Evolutionary conservation across 2,113 vertebrate species (phyloP).

Genomic region (Mixornis gularis): DNA sequence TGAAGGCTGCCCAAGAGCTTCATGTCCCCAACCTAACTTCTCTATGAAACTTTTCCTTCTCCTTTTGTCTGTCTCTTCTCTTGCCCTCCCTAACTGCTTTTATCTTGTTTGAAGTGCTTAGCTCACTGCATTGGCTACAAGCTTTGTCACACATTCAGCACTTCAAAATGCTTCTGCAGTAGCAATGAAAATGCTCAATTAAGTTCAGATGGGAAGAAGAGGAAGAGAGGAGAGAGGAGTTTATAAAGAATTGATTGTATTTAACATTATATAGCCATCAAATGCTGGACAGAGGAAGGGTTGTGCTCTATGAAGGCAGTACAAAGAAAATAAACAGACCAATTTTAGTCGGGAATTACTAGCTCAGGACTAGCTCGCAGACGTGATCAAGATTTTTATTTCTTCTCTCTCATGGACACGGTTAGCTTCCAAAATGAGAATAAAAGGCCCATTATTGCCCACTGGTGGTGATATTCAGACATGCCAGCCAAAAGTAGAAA

Average conservation of each 20-base stretch:
- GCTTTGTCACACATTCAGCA: not conserved
- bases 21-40: not conserved
- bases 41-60: not conserved
- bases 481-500: not conserved
- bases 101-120: not conserved
- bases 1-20: not conserved
- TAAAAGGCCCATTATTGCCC: conserved; percentile 34
- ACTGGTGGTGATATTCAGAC: not conserved
- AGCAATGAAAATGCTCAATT: not conserved
- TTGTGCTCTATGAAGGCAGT: not conserved
- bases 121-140: not conserved
- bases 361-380: not conserved
- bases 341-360: not conserved
- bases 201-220: not conserved
- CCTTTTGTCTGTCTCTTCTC: not conserved
- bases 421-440: not conserved
- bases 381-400: not conserved
- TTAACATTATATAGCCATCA: not conserved
- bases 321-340: not conserved
- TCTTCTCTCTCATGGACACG: not conserved
- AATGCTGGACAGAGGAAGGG: not conserved
- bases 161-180: not conserved
- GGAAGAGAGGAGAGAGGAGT: not conserved
- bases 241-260: not conserved
- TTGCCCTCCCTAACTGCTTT: not conserved